These are phyloP conservation scores for Streblospio benedicti DNA, from an alignment of 1,140 invertebrate species.

Conservation along the genomic window DNA sequence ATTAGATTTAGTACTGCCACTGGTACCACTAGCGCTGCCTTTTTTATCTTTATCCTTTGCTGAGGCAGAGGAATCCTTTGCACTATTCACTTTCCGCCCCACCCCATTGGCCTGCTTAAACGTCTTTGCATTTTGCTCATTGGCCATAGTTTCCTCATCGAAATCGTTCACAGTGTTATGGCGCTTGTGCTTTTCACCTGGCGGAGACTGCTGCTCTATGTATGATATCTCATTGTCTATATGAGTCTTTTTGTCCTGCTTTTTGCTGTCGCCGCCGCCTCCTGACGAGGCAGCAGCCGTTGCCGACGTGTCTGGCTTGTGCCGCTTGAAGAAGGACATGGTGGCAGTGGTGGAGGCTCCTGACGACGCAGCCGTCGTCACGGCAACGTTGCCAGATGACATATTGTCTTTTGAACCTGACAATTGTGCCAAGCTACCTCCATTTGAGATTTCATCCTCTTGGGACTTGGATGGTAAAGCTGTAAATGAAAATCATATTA, in stretches of 20 bases:
- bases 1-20: constrained; percentile 8
- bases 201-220: constrained; percentile 3
- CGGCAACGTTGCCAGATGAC: too few species aligned
- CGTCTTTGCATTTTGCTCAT: neutral
- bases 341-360: neutral
- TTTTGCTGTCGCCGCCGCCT: neutral
- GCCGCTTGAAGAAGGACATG: too few species aligned
- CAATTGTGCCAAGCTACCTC: constrained; percentile 2
- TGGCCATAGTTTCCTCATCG: neutral
- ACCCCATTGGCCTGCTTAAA: neutral
- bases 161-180: constrained; percentile 1
- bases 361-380: neutral
- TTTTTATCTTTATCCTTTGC: constrained; percentile 9
- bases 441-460: constrained; percentile 46
- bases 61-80: neutral
- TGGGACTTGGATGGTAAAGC: constrained; percentile 38
- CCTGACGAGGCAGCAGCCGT: neutral
- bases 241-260: neutral
- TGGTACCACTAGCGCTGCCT: neutral
- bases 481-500: constrained; percentile 24
- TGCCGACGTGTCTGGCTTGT: too few species aligned
- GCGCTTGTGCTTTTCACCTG: too few species aligned
- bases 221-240: constrained; percentile 1
- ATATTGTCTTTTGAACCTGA: neutral
- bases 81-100: neutral